Percentiles rank a stretch among this genome's conserved stretches.
phyloP scores from a whole-genome alignment of 1,140 invertebrate species.

The Drosophila orosa region DNA sequence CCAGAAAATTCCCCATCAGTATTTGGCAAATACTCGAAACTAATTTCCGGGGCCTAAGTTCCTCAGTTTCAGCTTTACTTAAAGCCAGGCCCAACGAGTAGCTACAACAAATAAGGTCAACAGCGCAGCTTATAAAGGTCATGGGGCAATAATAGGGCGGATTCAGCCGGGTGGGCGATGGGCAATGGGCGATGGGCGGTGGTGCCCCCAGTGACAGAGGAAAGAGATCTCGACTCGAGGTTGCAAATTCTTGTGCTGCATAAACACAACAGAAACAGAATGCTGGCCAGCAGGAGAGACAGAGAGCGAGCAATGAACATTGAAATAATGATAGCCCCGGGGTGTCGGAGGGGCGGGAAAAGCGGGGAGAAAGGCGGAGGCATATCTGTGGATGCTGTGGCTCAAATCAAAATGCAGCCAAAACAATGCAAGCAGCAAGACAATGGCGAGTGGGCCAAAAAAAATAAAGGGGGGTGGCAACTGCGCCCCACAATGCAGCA shows the following conservation, averaged over 20 bases:
- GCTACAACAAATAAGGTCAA: slow-evolving; percentile 75
- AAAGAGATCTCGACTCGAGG: slow-evolving; percentile 57
- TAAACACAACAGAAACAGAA: slow-evolving; percentile 36
- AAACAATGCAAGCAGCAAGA: slow-evolving; percentile 73
- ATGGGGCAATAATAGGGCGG: slow-evolving; percentile 55
- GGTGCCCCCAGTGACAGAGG: slow-evolving; percentile 64
- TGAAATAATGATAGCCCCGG: slow-evolving; percentile 80
- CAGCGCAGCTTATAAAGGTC: slow-evolving; percentile 73
- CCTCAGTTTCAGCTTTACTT: slow-evolving; percentile 37
- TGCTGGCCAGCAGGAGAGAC: slow-evolving; percentile 35
- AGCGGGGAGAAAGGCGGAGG: slow-evolving; percentile 23
- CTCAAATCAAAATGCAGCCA: slow-evolving; percentile 76
- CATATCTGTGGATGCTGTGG: slow-evolving; percentile 62
- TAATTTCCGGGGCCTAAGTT: slow-evolving; percentile 71
- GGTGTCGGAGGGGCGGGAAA: slow-evolving; percentile 33
- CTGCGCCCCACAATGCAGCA: slow-evolving; percentile 47
- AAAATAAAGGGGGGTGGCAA: slow-evolving; percentile 3
- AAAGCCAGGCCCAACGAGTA: slow-evolving; percentile 27
- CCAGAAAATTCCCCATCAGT: slow-evolving; percentile 11
- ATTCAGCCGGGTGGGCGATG: slow-evolving; percentile 11
- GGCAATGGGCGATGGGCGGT: slow-evolving; percentile 18
- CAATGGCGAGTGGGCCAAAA: slow-evolving; percentile 37
- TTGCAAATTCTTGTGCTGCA: slow-evolving; percentile 51
- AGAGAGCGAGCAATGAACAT: slow-evolving; percentile 51
- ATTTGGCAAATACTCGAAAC: slow-evolving; percentile 58